phyloP scores from a whole-genome alignment of 2,113 vertebrate genomes.

The Amia ocellicauda region DNA sequence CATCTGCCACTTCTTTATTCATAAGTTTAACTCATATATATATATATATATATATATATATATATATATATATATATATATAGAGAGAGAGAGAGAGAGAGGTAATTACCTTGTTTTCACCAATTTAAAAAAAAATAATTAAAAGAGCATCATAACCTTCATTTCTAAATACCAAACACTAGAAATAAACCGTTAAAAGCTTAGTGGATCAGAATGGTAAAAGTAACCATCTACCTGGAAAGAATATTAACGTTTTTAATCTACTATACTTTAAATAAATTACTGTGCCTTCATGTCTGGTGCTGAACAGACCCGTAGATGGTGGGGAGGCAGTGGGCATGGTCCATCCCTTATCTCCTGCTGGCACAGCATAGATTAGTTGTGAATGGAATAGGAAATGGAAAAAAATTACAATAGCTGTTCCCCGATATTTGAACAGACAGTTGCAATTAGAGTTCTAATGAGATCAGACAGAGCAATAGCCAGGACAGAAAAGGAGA shows the following conservation, averaged over 20 bases:
- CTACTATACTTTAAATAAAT: conserved; percentile 52
- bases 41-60: no score
- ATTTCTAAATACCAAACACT: no score
- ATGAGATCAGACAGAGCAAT: conserved; percentile 69
- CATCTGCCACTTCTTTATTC: no score
- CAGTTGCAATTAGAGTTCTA: conserved; percentile 72
- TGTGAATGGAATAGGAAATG: conserved; percentile 55
- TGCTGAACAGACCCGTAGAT: conserved; percentile 37
- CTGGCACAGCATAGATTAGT: conserved; percentile 64
- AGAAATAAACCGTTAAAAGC: no score
- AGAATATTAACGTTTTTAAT: conserved; percentile 28
- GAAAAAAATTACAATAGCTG: conserved; percentile 56
- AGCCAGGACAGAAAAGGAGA: conserved; percentile 41
- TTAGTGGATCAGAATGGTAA: no score
- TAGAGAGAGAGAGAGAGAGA: no score
- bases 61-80: no score
- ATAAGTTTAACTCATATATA: no score
- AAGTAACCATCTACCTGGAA: conserved; percentile 35
- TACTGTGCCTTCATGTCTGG: no score
- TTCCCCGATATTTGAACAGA: conserved; percentile 71
- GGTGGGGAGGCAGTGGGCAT: conserved; percentile 47
- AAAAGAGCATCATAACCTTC: no score
- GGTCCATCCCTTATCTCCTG: conserved; percentile 54
- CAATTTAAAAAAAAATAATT: no score
- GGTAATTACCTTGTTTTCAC: no score